Base-by-base conservation (phyloP, 2,113 vertebrate species). In the Indicator maculatus region DNA sequence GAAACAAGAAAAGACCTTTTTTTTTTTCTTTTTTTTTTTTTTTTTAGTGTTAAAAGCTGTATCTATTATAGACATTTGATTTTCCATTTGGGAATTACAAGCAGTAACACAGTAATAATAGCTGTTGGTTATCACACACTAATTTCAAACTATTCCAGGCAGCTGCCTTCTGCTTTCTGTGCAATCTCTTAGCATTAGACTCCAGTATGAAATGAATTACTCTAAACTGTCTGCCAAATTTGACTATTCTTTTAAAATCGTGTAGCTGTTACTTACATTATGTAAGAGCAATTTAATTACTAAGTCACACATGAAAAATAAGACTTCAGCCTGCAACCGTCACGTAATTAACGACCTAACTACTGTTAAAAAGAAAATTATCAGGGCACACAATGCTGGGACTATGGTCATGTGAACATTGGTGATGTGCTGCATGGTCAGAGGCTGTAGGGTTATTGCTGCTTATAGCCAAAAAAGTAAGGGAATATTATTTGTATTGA, bases 71-170 rank as follows among this genome's bases (percentile, higher is more conserved):
- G 75, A 78, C 86, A 83, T 93, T 58, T 92, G 76, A 95, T 92
- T 94, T 75, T 89, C 65, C 83, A 64, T 91, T 96, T 93, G 81
- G 89, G 91, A 96, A 86, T 95, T 95, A 81, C 50, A 84, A 89
- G 77, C 84, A 80, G 52, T 88, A 94, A 94, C 90, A 72, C 71
- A 93, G 89, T 91, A 90, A 93, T 93, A 91, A 95, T 88, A 92
- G 69, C 60, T 91, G 89, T 84, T 95, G 86, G 88, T 95, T 96
- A 83, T 88, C 78, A 90, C 88, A 93, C 0, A 0, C 63, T 93
- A 95, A 94, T 96, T 94, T 95, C 70, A 77, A 77, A 93, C 91
- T 92, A 91, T 93, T 95, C 65, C 75, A 93, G 76, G 71, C 89
- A 93, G 89, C 89, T 96, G 91, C 84, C 67, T 95, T 95, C 87